Evolutionary conservation across 1,140 invertebrate species (phyloP).

Genomic region (Drosophila persimilis): DNA sequence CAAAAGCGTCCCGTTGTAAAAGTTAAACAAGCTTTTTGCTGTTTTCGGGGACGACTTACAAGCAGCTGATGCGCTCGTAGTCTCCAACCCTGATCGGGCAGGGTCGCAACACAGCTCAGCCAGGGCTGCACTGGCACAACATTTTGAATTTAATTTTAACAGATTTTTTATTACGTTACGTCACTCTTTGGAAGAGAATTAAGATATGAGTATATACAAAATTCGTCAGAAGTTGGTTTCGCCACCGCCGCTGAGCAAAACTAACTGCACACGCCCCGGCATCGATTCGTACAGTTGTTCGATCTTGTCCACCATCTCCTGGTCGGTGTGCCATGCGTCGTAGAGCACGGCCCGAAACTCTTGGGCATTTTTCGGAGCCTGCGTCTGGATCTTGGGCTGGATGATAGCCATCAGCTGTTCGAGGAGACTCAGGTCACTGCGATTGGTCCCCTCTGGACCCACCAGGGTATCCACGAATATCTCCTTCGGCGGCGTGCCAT

Average conservation of each 20-base stretch:
- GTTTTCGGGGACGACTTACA: slow-evolving; percentile 41
- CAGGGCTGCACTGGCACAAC: slow-evolving; percentile 11
- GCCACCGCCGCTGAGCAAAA: slow-evolving; percentile 49
- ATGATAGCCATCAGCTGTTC: slow-evolving; percentile 66
- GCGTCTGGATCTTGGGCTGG: slow-evolving; percentile 48
- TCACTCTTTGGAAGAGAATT: no score
- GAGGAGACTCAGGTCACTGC: slow-evolving; percentile 58
- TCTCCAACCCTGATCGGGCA: slow-evolving; percentile 17
- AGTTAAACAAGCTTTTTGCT: slow-evolving; percentile 53
- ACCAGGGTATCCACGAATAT: slow-evolving; percentile 59
- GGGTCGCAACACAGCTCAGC: slow-evolving; percentile 9
- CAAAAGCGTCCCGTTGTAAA: slow-evolving; percentile 12
- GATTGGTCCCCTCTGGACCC: slow-evolving; percentile 42
- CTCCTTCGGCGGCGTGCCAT: slow-evolving; percentile 34
- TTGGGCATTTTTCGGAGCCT: slow-evolving; percentile 49
- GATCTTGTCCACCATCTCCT: slow-evolving; percentile 58
- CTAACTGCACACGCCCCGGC: slow-evolving; percentile 53
- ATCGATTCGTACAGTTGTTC: slow-evolving; percentile 60
- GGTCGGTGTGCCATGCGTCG: slow-evolving; percentile 65
- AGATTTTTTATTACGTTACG: slow-evolving; percentile 4
- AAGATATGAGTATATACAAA: no score
- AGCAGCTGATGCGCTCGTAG: slow-evolving; percentile 34
- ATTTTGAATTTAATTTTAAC: slow-evolving; percentile 1
- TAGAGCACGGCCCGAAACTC: slow-evolving; percentile 58
- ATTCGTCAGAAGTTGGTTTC: slow-evolving; percentile 35